These are phyloP conservation scores for Serilophus lunatus DNA, from an alignment of 2,113 vertebrate species.

Conservation along the genomic window DNA sequence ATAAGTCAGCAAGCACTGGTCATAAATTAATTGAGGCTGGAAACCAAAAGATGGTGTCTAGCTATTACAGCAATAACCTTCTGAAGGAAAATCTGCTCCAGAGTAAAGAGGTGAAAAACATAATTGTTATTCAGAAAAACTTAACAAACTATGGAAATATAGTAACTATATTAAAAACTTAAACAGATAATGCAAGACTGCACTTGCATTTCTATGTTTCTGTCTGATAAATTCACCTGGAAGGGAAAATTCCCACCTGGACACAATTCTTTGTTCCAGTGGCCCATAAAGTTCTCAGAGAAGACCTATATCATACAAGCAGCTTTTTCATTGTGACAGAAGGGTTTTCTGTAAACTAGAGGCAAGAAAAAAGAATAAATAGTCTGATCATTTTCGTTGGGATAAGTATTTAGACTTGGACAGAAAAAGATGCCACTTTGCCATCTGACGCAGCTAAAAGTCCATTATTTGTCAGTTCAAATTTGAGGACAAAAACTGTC, in stretches of 20 bases:
- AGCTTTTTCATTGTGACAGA: not conserved
- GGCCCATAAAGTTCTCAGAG: not conserved
- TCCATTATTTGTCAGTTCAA: not conserved
- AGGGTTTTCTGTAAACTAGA: not conserved
- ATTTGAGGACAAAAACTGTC: not conserved
- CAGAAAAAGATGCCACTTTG: not conserved
- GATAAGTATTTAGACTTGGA: not conserved
- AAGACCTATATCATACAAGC: not conserved
- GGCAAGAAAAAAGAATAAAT: not conserved
- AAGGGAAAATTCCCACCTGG: not conserved
- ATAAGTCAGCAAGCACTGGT: not conserved
- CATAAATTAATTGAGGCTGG: not conserved
- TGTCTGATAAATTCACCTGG: not conserved
- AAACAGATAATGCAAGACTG: not conserved
- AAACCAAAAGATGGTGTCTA: not conserved
- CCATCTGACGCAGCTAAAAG: not conserved
- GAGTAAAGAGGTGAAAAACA: not conserved
- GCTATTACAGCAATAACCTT: not conserved
- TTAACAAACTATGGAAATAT: not conserved
- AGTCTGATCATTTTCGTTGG: not conserved
- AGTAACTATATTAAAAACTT: not conserved
- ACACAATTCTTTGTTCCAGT: not conserved
- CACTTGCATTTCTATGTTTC: not conserved
- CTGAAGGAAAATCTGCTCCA: not conserved
- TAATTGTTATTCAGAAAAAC: not conserved